Conservation (phyloP, 2,113 vertebrate genomes). For the Motacilla alba region DNA sequence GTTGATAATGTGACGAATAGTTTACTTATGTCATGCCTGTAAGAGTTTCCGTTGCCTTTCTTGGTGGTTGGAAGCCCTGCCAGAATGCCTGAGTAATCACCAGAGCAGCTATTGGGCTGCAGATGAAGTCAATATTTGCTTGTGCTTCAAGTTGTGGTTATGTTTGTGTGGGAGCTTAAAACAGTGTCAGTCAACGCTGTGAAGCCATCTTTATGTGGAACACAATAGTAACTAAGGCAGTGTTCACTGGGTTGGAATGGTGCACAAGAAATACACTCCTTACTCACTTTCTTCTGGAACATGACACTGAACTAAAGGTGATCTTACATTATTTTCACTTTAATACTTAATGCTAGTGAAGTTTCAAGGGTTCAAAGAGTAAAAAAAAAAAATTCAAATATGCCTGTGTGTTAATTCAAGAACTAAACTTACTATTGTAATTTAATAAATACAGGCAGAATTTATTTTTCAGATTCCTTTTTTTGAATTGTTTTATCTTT, state of each 20-base stretch:
- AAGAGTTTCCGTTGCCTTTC: background rate
- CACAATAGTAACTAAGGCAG: background rate
- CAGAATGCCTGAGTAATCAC: background rate
- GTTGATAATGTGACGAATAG: background rate
- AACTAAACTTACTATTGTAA: background rate
- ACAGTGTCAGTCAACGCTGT: background rate
- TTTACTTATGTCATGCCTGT: background rate
- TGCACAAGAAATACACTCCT: background rate
- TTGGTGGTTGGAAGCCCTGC: background rate
- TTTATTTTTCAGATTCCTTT: background rate
- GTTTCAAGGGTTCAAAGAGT: background rate
- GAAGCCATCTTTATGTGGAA: background rate
- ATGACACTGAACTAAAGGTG: background rate
- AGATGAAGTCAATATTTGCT: constrained; percentile 1
- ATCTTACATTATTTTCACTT: background rate
- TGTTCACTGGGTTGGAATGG: background rate
- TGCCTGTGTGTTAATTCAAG: background rate
- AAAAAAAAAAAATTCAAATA: background rate
- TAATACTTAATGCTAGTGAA: background rate
- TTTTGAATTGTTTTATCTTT: background rate
- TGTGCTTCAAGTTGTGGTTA: background rate
- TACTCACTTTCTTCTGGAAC: background rate
- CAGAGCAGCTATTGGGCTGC: background rate
- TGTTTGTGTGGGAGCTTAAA: background rate
- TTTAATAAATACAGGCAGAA: background rate